Conservation (phyloP, 2,888 invertebrate genomes). For the Trachelus tabidus region DNA sequence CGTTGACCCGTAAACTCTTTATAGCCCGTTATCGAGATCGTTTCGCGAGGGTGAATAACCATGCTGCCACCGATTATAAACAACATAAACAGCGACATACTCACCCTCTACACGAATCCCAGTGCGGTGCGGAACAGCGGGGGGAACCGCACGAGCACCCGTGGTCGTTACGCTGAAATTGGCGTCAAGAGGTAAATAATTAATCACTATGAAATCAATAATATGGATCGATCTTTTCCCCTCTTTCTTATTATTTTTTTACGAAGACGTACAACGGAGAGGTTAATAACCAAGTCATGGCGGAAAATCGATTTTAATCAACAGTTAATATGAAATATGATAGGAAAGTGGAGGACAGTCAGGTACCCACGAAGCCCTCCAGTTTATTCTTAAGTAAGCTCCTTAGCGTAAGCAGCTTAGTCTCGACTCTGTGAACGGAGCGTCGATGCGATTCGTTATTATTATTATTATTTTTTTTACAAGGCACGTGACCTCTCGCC, state of each 20-base stretch:
- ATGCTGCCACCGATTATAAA: constrained; percentile 63
- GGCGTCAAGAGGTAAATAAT: constrained; percentile 60
- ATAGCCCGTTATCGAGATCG: no score
- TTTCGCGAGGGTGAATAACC: not conserved
- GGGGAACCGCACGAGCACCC: constrained; percentile 45
- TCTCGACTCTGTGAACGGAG: constrained; percentile 40
- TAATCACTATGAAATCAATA: not conserved
- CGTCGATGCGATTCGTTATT: constrained; percentile 37
- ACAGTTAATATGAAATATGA: constrained; percentile 54
- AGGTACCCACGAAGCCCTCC: constrained; percentile 36
- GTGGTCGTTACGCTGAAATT: constrained; percentile 63
- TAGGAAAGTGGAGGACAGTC: constrained; percentile 43
- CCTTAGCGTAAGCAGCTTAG: constrained; percentile 48
- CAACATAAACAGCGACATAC: constrained; percentile 62
- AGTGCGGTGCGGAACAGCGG: constrained; percentile 34
- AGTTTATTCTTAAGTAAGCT: constrained; percentile 48
- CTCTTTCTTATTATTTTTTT: not conserved
- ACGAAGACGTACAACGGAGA: not conserved
- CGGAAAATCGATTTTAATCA: constrained; percentile 51
- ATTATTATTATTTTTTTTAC: no score
- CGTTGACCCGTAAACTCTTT: no score
- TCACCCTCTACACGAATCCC: constrained; percentile 59
- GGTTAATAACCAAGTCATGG: not conserved
- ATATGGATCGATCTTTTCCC: not conserved
- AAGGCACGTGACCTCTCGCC: no score